Evolutionary conservation across 2,113 vertebrate genomes (phyloP).

Genomic region (Pseudopipra pipra): DNA sequence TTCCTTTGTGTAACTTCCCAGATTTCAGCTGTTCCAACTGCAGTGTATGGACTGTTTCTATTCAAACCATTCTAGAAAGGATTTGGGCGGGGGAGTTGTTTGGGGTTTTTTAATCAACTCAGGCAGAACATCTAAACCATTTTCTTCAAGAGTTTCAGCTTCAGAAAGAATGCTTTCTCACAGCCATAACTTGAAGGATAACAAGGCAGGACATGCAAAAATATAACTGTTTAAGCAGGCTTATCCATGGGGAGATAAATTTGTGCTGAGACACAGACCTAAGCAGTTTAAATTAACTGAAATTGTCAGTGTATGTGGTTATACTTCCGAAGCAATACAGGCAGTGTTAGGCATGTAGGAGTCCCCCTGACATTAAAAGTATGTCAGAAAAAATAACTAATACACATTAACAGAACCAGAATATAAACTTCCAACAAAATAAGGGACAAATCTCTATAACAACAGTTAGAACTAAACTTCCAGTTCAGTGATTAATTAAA

Average conservation of each 20-base stretch:
- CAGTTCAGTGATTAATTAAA: background rate
- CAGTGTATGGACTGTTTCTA: background rate
- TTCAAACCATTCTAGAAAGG: background rate
- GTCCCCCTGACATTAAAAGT: background rate
- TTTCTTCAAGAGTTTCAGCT: background rate
- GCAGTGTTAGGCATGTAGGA: background rate
- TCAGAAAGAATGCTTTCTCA: background rate
- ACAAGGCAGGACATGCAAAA: background rate
- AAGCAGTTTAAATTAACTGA: background rate
- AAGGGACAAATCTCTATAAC: background rate
- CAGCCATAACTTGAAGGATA: background rate
- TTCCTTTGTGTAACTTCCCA: background rate
- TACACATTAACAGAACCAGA: background rate
- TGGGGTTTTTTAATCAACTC: background rate
- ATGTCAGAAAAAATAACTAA: background rate
- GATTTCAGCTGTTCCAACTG: background rate
- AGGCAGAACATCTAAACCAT: background rate
- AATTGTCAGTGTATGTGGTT: background rate
- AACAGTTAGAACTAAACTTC: background rate
- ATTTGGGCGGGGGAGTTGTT: background rate
- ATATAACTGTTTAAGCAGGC: background rate
- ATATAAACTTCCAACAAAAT: background rate
- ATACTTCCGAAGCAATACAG: background rate
- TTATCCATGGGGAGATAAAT: background rate
- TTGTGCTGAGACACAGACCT: background rate